Base-by-base conservation (phyloP, 2,113 vertebrate species). In the Potamarius usumacintae region DNA sequence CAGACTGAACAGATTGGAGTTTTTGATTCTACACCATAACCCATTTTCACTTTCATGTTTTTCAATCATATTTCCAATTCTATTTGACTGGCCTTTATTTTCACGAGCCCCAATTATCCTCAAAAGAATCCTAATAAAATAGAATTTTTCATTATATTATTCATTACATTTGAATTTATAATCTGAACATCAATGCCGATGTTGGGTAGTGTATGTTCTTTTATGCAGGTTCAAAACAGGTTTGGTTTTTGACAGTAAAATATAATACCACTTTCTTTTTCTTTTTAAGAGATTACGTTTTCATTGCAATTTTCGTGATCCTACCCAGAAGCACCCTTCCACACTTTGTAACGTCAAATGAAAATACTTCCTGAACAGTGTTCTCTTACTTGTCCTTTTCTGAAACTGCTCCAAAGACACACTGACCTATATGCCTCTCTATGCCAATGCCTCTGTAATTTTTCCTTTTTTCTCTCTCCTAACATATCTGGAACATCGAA, bases 151-250 rank as follows among this genome's bases (percentile, higher is more conserved):
- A 82, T 72, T 80, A 89, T 88, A 88, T 90, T 91, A 91, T 92
- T 93, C 91, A 93, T 94, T 95, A 92, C 91, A 93, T 92, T 42
- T 92, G 82, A 1, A 52, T 90, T 86, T 92, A 92, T 91, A 89
- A 74, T 78, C 50, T 53, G 50, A 12, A 81, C 42, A 11, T 92
- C 62, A 91, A 93, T 87, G 88, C 89, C 42, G 20, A 83, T 63
- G 87, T 91, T 81, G 74, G 42, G 42, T 42, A 42, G 67, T 83
- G 25, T 50, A 34, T 72, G 72, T 74, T 55, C n/a, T 58, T 87
- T 88, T 88, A 87, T 89, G 86, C 17, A 62, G 55, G 72, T 86
- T 69, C 52, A 79, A 60, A 71, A 86, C 17, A 57, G 53, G 62
- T 82, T 86, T 67, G 34, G 52, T 78, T 85, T 84, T 27, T 88